These are phyloP conservation scores for Apotomis capreana DNA, from an alignment of 2,888 invertebrate species.

Conservation along the genomic window DNA sequence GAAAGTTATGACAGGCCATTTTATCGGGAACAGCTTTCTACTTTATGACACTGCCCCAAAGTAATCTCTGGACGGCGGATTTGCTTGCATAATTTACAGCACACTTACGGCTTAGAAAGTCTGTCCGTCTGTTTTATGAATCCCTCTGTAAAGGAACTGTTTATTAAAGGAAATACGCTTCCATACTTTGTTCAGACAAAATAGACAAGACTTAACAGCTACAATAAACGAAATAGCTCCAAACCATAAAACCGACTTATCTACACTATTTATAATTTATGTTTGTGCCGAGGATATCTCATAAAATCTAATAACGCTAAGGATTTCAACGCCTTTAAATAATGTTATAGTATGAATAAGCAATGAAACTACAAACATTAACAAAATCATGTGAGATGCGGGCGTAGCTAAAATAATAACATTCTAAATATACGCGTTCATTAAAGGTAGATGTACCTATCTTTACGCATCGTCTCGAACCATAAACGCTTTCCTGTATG, in stretches of 20 bases:
- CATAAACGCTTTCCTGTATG: slow-evolving; percentile 65
- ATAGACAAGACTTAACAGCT: background rate
- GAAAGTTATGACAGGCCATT: slow-evolving; percentile 42
- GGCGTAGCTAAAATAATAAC: slow-evolving; percentile 43
- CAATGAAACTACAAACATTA: slow-evolving; percentile 38
- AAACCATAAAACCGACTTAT: slow-evolving; percentile 12
- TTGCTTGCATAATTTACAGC: slow-evolving; percentile 39
- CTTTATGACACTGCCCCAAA: slow-evolving; percentile 40
- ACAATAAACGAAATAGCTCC: slow-evolving; percentile 18
- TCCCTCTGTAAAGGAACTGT: slow-evolving; percentile 10
- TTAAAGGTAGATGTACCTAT: slow-evolving; percentile 57
- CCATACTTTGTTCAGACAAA: background rate
- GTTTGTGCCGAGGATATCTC: background rate
- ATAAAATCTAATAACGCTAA: slow-evolving; percentile 29
- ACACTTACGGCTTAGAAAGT: slow-evolving; percentile 29
- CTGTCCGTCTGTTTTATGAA: slow-evolving; percentile 30
- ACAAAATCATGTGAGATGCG: slow-evolving; percentile 8
- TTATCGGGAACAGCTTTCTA: slow-evolving; percentile 41
- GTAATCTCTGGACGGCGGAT: slow-evolving; percentile 38
- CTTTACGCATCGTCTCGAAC: slow-evolving; percentile 61
- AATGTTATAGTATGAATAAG: slow-evolving; percentile 29
- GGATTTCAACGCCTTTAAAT: slow-evolving; percentile 24
- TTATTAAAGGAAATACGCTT: slow-evolving; percentile 9
- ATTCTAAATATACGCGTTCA: slow-evolving; percentile 52
- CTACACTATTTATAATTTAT: slow-evolving; percentile 15